phyloP scores from a whole-genome alignment of 2,888 invertebrate species.

The Teleogryllus oceanicus region DNA sequence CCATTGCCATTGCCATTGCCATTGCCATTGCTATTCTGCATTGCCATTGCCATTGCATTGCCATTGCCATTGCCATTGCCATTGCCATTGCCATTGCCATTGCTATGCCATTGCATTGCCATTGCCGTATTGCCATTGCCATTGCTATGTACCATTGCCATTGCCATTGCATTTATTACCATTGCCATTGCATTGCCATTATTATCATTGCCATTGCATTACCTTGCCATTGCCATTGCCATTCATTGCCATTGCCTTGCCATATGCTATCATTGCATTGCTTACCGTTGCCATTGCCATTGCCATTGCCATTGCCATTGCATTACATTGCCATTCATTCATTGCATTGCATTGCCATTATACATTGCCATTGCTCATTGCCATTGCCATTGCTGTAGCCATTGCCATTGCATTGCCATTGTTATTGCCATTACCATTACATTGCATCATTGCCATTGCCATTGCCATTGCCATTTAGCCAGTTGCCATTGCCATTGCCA shows the following conservation, averaged over 20 bases:
- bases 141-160: constrained; percentile 20
- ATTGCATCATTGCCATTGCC: background rate
- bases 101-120: too few relatives aligned
- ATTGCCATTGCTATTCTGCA: constrained; percentile 25
- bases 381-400: constrained; percentile 20
- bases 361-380: constrained; percentile 20
- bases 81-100: constrained; percentile 20
- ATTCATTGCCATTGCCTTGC: background rate
- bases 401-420: constrained; percentile 3
- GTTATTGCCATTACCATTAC: background rate
- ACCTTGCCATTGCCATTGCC: constrained; percentile 5
- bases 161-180: background rate
- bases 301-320: constrained; percentile 18
- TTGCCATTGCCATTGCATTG: too few relatives aligned
- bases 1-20: constrained; percentile 27
- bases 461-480: constrained; percentile 23
- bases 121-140: constrained; percentile 19
- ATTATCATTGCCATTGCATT: too few relatives aligned
- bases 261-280: background rate
- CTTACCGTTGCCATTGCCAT: background rate
- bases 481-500: constrained; percentile 25
- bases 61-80: constrained; percentile 26
- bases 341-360: constrained; percentile 24
- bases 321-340: too few relatives aligned
- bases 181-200: constrained; percentile 19